Evolutionary conservation across 53 echinoderm and acorn worm genomes (phyloP).

Genomic region (Echinometra lucunter): DNA sequence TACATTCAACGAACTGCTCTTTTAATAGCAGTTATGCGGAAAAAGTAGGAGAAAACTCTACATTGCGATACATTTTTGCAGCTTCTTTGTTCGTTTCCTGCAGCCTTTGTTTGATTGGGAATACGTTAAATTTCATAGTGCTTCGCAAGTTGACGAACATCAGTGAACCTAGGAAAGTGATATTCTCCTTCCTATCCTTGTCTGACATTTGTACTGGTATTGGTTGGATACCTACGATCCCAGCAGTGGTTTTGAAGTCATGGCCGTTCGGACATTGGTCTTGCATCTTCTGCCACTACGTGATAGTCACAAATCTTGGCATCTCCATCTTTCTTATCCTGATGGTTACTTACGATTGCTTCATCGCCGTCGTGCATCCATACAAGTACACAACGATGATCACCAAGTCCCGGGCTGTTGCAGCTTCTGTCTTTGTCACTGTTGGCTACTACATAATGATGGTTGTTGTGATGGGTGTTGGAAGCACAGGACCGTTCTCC

Average conservation of each 20-base stretch:
- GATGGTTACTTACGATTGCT: constrained; percentile 7
- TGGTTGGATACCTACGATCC: not conserved
- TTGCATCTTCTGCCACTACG: not conserved
- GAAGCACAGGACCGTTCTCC: not conserved
- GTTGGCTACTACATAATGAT: not conserved
- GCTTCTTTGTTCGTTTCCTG: not conserved
- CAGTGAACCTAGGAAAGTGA: not conserved
- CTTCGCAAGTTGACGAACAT: not conserved
- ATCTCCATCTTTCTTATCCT: not conserved
- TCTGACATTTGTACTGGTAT: constrained; percentile 15
- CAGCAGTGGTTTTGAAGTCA: constrained; percentile 8
- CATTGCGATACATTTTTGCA: not conserved
- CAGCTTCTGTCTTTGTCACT: not conserved
- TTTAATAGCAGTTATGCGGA: not conserved
- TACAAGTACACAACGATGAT: constrained; percentile 3
- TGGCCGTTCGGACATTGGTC: not conserved
- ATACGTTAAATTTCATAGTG: not conserved
- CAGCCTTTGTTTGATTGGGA: not conserved
- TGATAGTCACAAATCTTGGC: not conserved
- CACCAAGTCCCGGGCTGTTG: not conserved
- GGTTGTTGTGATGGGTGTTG: not conserved
- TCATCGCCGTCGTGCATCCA: not conserved
- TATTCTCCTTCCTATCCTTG: constrained; percentile 13
- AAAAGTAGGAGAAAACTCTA: no score
- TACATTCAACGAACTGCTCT: not conserved